A percentile compares a stretch with the other conserved stretches of the same genome.
These are phyloP conservation scores for Loriculus beryllinus DNA, from an alignment of 2,797 vertebrate genomes.

Conservation along the genomic window DNA sequence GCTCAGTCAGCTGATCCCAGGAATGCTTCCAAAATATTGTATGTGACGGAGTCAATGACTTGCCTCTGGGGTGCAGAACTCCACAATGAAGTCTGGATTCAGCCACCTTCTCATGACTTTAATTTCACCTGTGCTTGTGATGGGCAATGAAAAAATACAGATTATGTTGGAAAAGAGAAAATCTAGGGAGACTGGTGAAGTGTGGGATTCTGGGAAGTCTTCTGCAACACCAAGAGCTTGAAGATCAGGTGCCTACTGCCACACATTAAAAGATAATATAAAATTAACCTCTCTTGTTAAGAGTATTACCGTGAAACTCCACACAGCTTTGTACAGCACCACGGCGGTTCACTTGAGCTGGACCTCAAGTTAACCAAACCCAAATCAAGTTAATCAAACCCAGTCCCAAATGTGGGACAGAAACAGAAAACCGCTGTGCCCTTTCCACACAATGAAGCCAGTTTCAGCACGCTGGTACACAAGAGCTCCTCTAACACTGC, in stretches of 20 bases:
- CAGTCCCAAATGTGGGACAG: not conserved
- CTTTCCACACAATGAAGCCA: not conserved
- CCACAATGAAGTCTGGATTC: not conserved
- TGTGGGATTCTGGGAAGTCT: not conserved
- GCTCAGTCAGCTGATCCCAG: not conserved
- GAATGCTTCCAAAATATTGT: conserved; percentile 3
- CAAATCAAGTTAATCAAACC: not conserved
- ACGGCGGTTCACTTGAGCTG: accelerated
- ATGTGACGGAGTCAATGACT: not conserved
- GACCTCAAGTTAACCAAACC: not conserved
- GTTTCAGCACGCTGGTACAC: accelerated
- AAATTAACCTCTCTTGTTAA: not conserved
- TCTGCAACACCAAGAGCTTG: not conserved
- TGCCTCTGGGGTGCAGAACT: not conserved
- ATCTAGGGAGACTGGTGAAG: not conserved
- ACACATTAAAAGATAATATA: not conserved
- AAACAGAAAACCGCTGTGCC: accelerated
- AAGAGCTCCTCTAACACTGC: accelerated
- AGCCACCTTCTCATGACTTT: not conserved
- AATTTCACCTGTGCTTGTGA: not conserved
- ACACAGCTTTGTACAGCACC: not conserved
- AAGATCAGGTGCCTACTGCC: not conserved
- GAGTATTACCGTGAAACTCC: not conserved
- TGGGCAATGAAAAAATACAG: not conserved
- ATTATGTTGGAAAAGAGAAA: not conserved